Evolutionary conservation across 2,113 vertebrate species (phyloP).

Genomic region (Brachionichthys hirsutus): DNA sequence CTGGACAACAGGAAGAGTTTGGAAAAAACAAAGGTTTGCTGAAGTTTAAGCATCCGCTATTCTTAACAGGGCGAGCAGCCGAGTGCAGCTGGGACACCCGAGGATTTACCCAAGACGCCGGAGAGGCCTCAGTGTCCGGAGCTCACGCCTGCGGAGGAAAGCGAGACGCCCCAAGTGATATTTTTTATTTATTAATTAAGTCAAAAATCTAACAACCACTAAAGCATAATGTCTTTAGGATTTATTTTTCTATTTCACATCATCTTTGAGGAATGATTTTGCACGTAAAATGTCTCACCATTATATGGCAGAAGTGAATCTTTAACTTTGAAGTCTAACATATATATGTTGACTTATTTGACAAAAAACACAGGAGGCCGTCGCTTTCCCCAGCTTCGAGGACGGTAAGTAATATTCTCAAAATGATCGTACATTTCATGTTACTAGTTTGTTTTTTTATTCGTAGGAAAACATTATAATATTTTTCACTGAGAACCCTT

Average conservation of each 20-base stretch:
- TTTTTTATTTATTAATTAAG: neutral
- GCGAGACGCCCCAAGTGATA: conserved; percentile 78
- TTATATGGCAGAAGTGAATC: neutral
- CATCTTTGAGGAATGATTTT: conserved; percentile 3
- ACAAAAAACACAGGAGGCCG: conserved; percentile 88
- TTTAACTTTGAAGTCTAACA: conserved; percentile 10
- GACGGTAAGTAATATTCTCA: conserved; percentile 84
- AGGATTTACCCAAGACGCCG: conserved; percentile 78
- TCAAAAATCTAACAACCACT: neutral
- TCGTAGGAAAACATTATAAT: neutral
- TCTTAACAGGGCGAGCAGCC: conserved; percentile 49
- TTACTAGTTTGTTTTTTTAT: neutral
- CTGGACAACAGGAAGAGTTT: conserved; percentile 2
- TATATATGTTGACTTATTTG: conserved; percentile 33
- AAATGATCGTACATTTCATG: neutral
- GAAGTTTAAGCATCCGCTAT: conserved; percentile 29
- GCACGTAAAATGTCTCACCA: neutral
- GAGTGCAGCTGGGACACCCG: conserved; percentile 68
- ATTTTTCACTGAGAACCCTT: conserved; percentile 3
- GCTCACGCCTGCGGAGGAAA: conserved; percentile 79
- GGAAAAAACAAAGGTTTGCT: neutral
- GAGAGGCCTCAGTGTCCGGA: conserved; percentile 84
- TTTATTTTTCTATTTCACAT: neutral
- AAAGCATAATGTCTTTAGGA: neutral
- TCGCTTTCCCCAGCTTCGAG: conserved; percentile 96